Base-by-base conservation (phyloP, 2,797 vertebrate genomes). In the Karalla daura region DNA sequence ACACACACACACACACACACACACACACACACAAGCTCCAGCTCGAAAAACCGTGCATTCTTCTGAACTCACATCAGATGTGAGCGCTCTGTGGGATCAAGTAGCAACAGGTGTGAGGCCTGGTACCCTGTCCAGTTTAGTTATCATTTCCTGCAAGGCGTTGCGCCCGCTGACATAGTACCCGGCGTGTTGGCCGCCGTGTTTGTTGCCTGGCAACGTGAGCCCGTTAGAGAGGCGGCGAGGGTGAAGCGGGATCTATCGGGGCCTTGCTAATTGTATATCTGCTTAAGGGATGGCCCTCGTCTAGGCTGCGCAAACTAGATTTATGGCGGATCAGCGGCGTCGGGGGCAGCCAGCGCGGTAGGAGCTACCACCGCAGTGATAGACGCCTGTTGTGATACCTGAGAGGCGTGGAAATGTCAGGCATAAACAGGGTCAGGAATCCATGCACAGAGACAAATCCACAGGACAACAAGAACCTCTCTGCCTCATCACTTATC, bases 141-240 rank as follows among this genome's bases (percentile, higher is more conserved):
- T 50, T 55, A 72, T 80, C 72, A 61, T 25, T 70, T 81, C 46
- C 53, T 67, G 69, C 63, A 76, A 80, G 67, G 14, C 32, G 49
- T 53, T 51, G 58, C 50, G 49, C 23, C 41, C 24, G 37, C 40
- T 36, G 74, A 62, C 51, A 70, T 56, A 52, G 55, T 36, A 78
- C 46, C 33, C 56, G 27, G 3, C 32, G 36, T 35, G 21, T 27
- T 46, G 32, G 60, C 37, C 13, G 5, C 39, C 23, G 23, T 60
- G 50, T 21, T 78, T 64, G 84, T 88, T 84, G 74, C 82, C 63
- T 49, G 76, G 87, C 71, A 84, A 89, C 84, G 62, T 56, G 56
- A 5, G 33, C 74, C 66, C 62, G 49, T 69, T 64, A 66, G 67
- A 66, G 71, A 70, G 59, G 59, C 73, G 18, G 50, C 1, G 66